A percentile compares a stretch with the other conserved stretches of the same genome.
These are phyloP conservation scores for Microplitis demolitor DNA, from an alignment of 1,140 invertebrate species.

Conservation along the genomic window DNA sequence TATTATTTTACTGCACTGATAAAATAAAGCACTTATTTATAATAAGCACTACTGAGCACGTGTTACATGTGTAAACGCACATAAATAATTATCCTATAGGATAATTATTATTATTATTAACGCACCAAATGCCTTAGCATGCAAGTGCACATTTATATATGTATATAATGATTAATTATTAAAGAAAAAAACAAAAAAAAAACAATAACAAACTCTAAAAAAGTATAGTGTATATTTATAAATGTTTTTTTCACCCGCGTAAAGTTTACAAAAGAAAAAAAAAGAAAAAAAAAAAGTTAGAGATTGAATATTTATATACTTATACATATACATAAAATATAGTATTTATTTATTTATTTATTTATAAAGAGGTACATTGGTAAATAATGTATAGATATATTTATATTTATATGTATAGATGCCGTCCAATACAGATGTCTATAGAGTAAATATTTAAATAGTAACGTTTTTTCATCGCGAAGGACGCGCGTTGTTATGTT, in stretches of 20 bases:
- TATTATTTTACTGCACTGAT: background rate
- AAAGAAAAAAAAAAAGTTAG: background rate
- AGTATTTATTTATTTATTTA: conserved; percentile 3
- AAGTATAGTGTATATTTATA: background rate
- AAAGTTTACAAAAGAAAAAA: conserved; percentile 1
- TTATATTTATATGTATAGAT: conserved; percentile 20
- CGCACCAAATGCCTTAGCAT: conserved; percentile 28
- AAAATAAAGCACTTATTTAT: background rate
- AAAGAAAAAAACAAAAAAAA: too few relatives aligned
- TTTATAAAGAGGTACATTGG: background rate
- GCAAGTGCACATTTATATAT: conserved; percentile 19
- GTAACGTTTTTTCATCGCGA: conserved; percentile 8
- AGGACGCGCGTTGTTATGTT: conserved; percentile 12
- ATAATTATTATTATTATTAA: background rate
- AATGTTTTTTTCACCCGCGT: conserved; percentile 1
- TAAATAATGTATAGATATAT: conserved; percentile 4
- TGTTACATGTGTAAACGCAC: background rate
- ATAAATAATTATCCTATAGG: background rate
- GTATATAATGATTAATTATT: background rate
- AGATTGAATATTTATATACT: background rate
- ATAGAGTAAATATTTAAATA: conserved; percentile 12
- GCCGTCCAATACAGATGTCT: conserved; percentile 20
- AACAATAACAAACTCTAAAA: background rate
- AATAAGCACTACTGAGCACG: background rate
- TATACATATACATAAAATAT: background rate